Evolutionary conservation across 2,113 vertebrate species (phyloP).

Genomic region (Lucifuga dentata): DNA sequence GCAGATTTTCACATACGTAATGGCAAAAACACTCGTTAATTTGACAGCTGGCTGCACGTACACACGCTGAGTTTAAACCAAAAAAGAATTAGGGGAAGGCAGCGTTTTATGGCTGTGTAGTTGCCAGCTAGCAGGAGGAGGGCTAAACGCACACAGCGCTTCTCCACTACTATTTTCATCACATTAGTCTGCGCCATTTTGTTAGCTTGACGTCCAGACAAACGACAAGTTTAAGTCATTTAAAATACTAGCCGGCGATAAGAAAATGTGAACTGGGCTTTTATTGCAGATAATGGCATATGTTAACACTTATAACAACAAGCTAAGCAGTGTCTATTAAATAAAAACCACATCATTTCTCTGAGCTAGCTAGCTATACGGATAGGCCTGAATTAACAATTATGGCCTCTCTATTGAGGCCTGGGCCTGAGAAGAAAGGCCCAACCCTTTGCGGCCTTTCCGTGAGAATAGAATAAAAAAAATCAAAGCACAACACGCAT

Average conservation of each 20-base stretch:
- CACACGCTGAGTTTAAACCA: neutral
- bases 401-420: constrained; percentile 86
- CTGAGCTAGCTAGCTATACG: constrained; percentile 35
- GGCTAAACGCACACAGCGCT: constrained; percentile 31
- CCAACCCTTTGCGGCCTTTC: constrained; percentile 75
- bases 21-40: neutral
- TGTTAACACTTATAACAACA: fast-evolving
- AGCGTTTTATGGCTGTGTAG: neutral
- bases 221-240: constrained; percentile 55
- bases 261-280: fast-evolving
- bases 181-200: constrained; percentile 79
- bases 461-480: constrained; percentile 56
- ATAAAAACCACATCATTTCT: neutral
- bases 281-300: fast-evolving
- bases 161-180: constrained; percentile 42
- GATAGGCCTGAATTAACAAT: constrained; percentile 69
- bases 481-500: constrained; percentile 58
- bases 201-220: constrained; percentile 61
- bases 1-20: constrained; percentile 20
- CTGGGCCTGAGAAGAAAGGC: constrained; percentile 80
- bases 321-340: neutral
- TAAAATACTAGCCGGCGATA: neutral
- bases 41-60: neutral
- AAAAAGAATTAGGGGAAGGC: neutral
- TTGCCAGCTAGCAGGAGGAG: constrained; percentile 23